Percentiles rank a stretch among this genome's conserved stretches.
Evolutionary conservation across 2,113 vertebrate genomes (phyloP).

Genomic region (Cephalopholis sonnerati): DNA sequence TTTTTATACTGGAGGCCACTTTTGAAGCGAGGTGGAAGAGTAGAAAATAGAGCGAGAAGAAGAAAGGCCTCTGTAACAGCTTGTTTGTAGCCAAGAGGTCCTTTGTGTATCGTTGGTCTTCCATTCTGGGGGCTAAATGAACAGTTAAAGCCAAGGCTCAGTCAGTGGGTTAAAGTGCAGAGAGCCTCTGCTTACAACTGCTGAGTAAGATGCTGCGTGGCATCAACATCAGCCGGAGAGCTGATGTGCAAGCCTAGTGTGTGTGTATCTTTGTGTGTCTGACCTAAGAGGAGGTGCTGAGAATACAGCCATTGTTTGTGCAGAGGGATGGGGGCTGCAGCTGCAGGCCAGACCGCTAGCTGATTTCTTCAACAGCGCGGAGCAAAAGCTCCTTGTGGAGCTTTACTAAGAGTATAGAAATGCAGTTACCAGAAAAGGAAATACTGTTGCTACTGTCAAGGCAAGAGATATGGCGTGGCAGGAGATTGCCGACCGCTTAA

Average conservation of each 20-base stretch:
- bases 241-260: slow-evolving; percentile 30
- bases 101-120: slow-evolving; percentile 49
- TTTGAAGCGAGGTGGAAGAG: slow-evolving; percentile 3
- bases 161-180: slow-evolving; percentile 12
- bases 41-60: slow-evolving; percentile 3
- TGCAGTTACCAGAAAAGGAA: no score
- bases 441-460: no score
- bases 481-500: no score
- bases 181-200: slow-evolving; percentile 23
- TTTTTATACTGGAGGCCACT: slow-evolving; percentile 15
- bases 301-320: slow-evolving; percentile 61
- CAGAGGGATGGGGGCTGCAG: neutral
- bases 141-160: slow-evolving; percentile 46
- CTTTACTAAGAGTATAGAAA: no score
- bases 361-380: no score
- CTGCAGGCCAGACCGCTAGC: slow-evolving; percentile 31
- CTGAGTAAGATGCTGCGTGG: slow-evolving; percentile 65
- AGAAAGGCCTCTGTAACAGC: slow-evolving; percentile 25
- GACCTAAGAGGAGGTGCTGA: slow-evolving; percentile 45
- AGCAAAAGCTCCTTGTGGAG: no score
- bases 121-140: slow-evolving; percentile 50
- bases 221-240: slow-evolving; percentile 55
- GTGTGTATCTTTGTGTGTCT: slow-evolving; percentile 22
- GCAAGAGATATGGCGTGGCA: no score
- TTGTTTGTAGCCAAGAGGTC: slow-evolving; percentile 53